phyloP scores from a whole-genome alignment of 2,888 invertebrate genomes.

The Steinernema hermaphroditum region DNA sequence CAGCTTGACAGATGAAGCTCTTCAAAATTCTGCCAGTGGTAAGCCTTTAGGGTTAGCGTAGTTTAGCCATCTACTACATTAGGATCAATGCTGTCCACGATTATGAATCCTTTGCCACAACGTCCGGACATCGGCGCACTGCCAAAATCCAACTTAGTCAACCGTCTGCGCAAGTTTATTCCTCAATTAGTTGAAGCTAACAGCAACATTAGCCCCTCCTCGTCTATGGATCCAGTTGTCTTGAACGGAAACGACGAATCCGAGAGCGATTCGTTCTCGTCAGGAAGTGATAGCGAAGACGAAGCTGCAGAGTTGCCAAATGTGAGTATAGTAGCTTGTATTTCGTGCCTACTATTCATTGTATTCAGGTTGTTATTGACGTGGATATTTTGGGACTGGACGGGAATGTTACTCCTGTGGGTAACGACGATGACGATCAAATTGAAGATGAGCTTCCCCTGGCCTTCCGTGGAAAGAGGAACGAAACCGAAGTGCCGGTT shows the following conservation, averaged over 20 bases:
- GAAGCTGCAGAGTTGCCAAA: no score
- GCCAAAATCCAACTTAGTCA: not conserved
- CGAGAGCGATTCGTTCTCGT: no score
- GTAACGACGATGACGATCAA: no score
- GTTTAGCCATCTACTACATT: no score
- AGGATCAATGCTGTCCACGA: not conserved
- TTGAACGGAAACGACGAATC: no score
- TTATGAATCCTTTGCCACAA: not conserved
- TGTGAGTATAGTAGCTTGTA: no score
- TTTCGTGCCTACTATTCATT: no score
- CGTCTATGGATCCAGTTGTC: no score
- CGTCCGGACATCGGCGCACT: not conserved
- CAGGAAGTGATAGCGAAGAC: no score
- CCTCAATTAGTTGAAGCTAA: slow-evolving; percentile 5
- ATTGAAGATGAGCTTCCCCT: not conserved
- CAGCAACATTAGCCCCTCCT: not conserved
- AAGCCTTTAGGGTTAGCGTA: not conserved
- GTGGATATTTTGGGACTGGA: not conserved
- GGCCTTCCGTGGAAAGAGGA: not conserved
- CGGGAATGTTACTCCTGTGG: no score
- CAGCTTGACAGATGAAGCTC: not conserved
- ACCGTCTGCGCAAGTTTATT: not conserved
- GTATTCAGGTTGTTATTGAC: not conserved
- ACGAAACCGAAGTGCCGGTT: no score
- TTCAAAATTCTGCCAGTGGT: not conserved